phyloP scores from a whole-genome alignment of 2,888 invertebrate genomes.

The Watsonalla cultraria region DNA sequence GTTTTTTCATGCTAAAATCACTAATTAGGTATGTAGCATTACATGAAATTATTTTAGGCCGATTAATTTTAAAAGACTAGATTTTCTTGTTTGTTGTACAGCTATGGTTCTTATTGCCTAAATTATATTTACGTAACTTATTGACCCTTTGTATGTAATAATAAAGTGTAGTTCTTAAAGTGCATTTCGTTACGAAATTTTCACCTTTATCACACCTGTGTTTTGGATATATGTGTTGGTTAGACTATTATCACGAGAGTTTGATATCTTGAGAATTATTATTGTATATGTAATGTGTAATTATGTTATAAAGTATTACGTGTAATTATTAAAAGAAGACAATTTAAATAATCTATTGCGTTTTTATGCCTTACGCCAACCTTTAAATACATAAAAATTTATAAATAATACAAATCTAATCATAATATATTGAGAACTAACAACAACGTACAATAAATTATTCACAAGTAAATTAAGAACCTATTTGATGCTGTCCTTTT shows the following conservation, averaged over 20 bases:
- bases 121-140: constrained; percentile 78
- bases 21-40: constrained; percentile 18
- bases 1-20: constrained; percentile 34
- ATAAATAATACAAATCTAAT: neutral
- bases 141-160: constrained; percentile 60
- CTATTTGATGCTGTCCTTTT: too few species aligned
- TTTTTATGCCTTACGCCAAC: constrained; percentile 20
- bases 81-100: constrained; percentile 54
- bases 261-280: constrained; percentile 75
- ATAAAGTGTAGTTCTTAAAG: constrained; percentile 59
- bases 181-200: constrained; percentile 71
- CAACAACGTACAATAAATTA: too few species aligned
- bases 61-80: constrained; percentile 22
- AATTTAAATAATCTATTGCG: constrained; percentile 59
- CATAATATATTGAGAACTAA: neutral
- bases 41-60: constrained; percentile 9
- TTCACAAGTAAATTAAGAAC: too few species aligned
- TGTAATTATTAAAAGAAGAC: constrained; percentile 78
- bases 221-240: constrained; percentile 67
- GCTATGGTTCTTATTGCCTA: constrained; percentile 63
- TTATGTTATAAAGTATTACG: constrained; percentile 78
- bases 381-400: neutral
- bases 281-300: constrained; percentile 76
- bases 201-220: constrained; percentile 62
- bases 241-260: constrained; percentile 64